A percentile compares a stretch with the other conserved stretches of the same genome.
Conservation (phyloP, 2,888 invertebrate genomes). For the Sarcophaga caerulescens region DNA sequence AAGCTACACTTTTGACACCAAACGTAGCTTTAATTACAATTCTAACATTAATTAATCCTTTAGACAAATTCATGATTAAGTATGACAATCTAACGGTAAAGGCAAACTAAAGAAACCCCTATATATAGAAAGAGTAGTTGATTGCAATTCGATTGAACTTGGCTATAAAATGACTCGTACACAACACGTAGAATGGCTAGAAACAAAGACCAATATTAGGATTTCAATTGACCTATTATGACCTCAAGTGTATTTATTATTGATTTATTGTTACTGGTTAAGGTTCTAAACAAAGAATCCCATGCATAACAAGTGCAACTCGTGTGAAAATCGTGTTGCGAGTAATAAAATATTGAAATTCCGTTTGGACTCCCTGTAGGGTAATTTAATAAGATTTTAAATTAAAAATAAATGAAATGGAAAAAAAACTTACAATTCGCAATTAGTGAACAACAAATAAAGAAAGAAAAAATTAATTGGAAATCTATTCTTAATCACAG, state of each 20-base stretch:
- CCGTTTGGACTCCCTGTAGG: neutral
- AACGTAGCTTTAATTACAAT: too few species aligned
- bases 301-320: neutral
- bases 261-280: neutral
- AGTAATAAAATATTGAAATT: neutral
- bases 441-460: conserved; percentile 39
- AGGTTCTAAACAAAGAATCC: neutral
- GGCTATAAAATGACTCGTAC: too few species aligned
- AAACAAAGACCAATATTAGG: too few species aligned
- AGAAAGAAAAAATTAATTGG: neutral
- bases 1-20: too few species aligned
- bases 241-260: neutral
- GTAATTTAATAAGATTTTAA: conserved; percentile 8
- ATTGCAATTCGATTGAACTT: too few species aligned
- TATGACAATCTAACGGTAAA: too few species aligned
- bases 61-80: too few species aligned
- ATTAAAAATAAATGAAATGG: neutral
- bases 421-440: conserved; percentile 36
- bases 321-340: too few species aligned
- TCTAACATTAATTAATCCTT: too few species aligned
- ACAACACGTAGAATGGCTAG: too few species aligned
- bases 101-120: too few species aligned
- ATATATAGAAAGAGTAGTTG: too few species aligned
- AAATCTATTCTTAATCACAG: conserved; percentile 3
- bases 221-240: neutral